Evolutionary conservation across 1,140 invertebrate genomes (phyloP).

Genomic region (Temnothorax curvispinosus): DNA sequence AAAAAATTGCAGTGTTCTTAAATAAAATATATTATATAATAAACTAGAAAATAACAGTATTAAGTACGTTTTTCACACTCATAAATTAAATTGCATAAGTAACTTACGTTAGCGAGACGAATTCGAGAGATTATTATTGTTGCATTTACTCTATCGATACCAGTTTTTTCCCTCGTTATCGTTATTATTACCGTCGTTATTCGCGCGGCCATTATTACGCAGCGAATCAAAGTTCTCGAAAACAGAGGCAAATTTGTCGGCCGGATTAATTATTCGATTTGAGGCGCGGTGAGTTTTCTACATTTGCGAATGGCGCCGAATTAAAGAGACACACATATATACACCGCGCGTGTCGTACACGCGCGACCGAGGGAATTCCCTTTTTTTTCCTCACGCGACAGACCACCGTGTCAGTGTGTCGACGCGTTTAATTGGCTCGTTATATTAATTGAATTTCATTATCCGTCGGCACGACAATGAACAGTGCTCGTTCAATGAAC

Average conservation of each 20-base stretch:
- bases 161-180: conserved; percentile 40
- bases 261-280: conserved; percentile 68
- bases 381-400: conserved; percentile 48
- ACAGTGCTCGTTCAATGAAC: conserved; percentile 56
- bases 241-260: conserved; percentile 49
- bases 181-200: conserved; percentile 64
- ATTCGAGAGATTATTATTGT: background rate
- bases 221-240: conserved; percentile 44
- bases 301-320: conserved; percentile 56
- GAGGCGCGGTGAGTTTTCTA: conserved; percentile 42
- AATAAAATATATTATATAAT: background rate
- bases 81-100: background rate
- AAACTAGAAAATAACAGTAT: background rate
- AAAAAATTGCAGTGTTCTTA: background rate
- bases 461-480: conserved; percentile 62
- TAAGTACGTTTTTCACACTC: background rate
- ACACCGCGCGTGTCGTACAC: background rate
- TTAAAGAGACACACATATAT: conserved; percentile 41
- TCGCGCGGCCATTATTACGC: conserved; percentile 29
- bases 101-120: conserved; percentile 12
- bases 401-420: conserved; percentile 74
- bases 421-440: conserved; percentile 79
- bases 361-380: conserved; percentile 38
- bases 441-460: conserved; percentile 83
- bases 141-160: conserved; percentile 22